These are phyloP conservation scores for Characodon lateralis DNA, from an alignment of 2,797 vertebrate species.

Conservation along the genomic window DNA sequence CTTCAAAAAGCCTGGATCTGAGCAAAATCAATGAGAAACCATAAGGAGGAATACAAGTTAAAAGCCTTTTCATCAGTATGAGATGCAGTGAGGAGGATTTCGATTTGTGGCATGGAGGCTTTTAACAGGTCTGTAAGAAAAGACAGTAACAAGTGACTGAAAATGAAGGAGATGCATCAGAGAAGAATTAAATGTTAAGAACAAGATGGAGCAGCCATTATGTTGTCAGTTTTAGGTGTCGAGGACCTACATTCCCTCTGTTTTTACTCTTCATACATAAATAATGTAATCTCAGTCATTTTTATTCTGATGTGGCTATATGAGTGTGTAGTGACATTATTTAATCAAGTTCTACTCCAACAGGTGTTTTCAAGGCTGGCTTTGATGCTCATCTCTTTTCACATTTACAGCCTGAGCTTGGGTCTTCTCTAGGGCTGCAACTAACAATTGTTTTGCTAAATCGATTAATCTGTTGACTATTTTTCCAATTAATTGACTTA, in stretches of 20 bases:
- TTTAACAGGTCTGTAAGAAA: not conserved
- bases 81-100: not conserved
- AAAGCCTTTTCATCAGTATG: slow-evolving; percentile 33
- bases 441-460: too few species aligned
- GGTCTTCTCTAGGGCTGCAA: too few species aligned
- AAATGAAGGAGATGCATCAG: not conserved
- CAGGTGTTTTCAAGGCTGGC: not conserved
- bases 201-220: slow-evolving; percentile 7
- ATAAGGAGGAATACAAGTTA: not conserved
- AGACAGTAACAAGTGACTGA: not conserved
- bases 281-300: not conserved
- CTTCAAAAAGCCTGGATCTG: not conserved
- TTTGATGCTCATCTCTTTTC: not conserved
- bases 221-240: not conserved
- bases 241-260: not conserved
- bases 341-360: not conserved
- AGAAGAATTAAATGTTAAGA: not conserved
- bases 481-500: too few species aligned
- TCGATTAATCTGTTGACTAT: too few species aligned
- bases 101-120: not conserved
- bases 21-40: not conserved
- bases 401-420: not conserved
- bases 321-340: slow-evolving; percentile 2
- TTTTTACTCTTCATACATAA: slow-evolving; percentile 3
- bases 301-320: not conserved